Percentiles rank a stretch among this genome's conserved stretches.
Evolutionary conservation across 2,113 vertebrate genomes (phyloP).

Genomic region (Orientallactaga bullata): DNA sequence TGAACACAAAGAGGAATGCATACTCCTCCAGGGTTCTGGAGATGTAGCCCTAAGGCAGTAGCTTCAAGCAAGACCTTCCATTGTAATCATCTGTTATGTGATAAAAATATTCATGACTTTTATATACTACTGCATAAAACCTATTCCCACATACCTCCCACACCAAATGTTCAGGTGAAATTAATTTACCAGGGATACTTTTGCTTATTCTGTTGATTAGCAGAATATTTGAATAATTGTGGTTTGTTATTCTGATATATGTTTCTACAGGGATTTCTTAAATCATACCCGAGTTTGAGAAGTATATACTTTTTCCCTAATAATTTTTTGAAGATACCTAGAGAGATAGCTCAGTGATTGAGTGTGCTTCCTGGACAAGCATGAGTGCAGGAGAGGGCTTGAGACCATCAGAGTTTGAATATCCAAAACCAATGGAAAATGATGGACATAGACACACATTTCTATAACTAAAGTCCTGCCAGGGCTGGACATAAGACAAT

Average conservation of each 20-base stretch:
- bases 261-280: background rate
- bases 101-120: conserved; percentile 31
- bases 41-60: background rate
- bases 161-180: background rate
- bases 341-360: no score
- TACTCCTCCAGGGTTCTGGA: background rate
- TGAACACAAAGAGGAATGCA: background rate
- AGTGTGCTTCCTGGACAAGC: no score
- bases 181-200: background rate
- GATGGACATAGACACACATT: no score
- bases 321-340: background rate
- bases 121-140: conserved; percentile 22
- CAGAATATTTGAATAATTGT: background rate
- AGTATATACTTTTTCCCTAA: background rate
- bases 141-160: background rate
- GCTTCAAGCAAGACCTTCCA: background rate
- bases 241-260: background rate
- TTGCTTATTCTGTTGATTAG: background rate
- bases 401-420: no score
- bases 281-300: background rate
- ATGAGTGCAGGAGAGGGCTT: no score
- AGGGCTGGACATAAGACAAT: no score
- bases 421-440: no score
- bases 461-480: no score
- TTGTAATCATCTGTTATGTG: conserved; percentile 7